phyloP scores from a whole-genome alignment of 2,888 invertebrate genomes.

The Andricus curvator region DNA sequence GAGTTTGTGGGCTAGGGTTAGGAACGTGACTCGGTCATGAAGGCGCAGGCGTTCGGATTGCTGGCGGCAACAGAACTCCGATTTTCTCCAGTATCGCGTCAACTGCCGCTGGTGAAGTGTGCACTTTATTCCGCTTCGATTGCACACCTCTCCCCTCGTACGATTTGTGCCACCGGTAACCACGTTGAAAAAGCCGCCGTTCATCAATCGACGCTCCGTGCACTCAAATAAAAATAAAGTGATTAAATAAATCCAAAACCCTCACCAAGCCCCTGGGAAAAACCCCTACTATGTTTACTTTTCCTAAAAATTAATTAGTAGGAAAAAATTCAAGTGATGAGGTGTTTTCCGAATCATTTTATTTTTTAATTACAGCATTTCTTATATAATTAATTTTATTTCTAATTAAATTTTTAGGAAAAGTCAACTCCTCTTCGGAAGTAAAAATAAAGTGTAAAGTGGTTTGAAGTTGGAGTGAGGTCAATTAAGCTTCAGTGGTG shows the following conservation, averaged over 20 bases:
- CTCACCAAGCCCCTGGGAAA: background rate
- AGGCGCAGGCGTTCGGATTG: constrained; percentile 70
- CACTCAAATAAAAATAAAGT: constrained; percentile 30
- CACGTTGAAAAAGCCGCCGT: constrained; percentile 21
- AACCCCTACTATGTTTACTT: background rate
- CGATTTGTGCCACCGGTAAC: constrained; percentile 22
- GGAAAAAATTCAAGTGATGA: background rate
- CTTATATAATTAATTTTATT: background rate
- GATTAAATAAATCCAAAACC: background rate
- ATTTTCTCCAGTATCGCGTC: constrained; percentile 73
- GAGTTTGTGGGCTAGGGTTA: constrained; percentile 43
- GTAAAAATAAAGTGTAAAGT: background rate
- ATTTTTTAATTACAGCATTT: background rate
- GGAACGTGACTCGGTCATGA: constrained; percentile 50
- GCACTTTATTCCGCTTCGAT: constrained; percentile 44
- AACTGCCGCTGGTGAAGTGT: constrained; percentile 71
- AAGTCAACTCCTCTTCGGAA: background rate
- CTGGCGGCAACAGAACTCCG: constrained; percentile 66
- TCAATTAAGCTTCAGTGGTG: background rate
- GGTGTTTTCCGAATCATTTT: background rate
- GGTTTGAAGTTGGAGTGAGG: background rate
- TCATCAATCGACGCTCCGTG: constrained; percentile 39
- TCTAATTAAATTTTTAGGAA: background rate
- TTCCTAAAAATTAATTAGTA: background rate
- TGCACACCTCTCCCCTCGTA: constrained; percentile 32